Base-by-base conservation (phyloP, 2,113 vertebrate genomes). In the Ciconia stormi region DNA sequence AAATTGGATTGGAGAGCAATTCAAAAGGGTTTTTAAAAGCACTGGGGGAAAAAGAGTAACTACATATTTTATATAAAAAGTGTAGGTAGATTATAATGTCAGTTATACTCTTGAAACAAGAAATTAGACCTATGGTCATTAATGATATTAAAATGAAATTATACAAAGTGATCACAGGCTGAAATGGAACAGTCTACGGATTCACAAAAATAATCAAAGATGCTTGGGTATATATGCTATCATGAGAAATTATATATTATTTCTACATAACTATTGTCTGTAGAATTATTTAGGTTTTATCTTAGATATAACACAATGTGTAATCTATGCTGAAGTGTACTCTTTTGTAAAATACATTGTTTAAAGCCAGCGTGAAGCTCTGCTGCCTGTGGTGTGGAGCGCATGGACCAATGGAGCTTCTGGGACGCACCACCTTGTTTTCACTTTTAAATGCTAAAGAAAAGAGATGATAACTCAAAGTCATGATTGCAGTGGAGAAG, bases 1-100 rank as follows among this genome's bases (percentile, higher is more conserved):
- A 76, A 74, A 66, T 22, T 42, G 46, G 38, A 20, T 12, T 59
- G 82, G 38, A 94, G 47, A 84, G 61, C 38, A 49, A 20, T 87
- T 90, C 59, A 97, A 93, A 93, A 91, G 91, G 34, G 23, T 74
- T 82, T 81, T 91, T 42, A 34, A 85, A 91, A 87, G 62, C 32
- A 21, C 6, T 20, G 6, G 13, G 38, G 55, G 11, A 0, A 46
- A 84, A 94, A 63, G 20, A 53, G 20, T 59, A 38, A 49, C 80
- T 81, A 3, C 13, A 11, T 23, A 5, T 30, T 87, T 79, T 69
- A 13, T 59, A 32, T 52, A 34, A 46, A 21, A 93, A 6, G 6
- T 42, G 25, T 38, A 70, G 29, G 16, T 52, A 80, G 56, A 13
- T 47, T 52, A 18, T 61, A 76, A 52, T 32, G 18, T 29, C 46